These are phyloP conservation scores for Pluvialis apricaria DNA, from an alignment of 2,113 vertebrate genomes.

Conservation along the genomic window DNA sequence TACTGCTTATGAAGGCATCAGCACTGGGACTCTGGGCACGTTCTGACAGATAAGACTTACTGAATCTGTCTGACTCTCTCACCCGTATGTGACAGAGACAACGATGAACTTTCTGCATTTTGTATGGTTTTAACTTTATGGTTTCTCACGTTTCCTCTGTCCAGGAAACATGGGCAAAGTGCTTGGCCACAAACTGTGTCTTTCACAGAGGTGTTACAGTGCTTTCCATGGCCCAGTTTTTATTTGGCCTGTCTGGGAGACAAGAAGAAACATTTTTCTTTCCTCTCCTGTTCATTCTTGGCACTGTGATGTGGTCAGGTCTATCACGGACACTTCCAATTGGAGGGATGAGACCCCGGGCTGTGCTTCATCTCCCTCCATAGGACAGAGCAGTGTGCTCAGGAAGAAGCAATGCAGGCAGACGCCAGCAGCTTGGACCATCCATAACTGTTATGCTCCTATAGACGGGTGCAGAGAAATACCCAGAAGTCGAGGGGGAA, in stretches of 20 bases:
- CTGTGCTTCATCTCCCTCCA: background rate
- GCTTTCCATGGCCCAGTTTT: background rate
- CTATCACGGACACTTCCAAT: background rate
- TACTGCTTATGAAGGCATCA: background rate
- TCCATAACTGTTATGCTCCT: background rate
- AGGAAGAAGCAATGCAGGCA: background rate
- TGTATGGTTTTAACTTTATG: background rate
- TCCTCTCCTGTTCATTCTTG: background rate
- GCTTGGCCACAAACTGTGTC: background rate
- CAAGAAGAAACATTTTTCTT: background rate
- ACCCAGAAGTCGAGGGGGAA: background rate
- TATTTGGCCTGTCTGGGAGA: background rate
- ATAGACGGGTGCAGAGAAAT: background rate
- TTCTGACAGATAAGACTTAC: background rate
- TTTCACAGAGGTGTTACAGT: fast-evolving
- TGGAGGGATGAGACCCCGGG: background rate
- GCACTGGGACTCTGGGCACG: background rate
- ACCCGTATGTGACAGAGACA: background rate
- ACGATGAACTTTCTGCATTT: background rate
- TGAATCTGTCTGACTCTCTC: background rate
- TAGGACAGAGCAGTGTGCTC: background rate
- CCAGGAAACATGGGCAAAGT: background rate
- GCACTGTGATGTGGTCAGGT: background rate
- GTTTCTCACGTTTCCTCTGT: background rate
- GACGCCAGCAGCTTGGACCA: background rate